phyloP scores from a whole-genome alignment of 2,113 vertebrate species.

The Trachemys scripta region DNA sequence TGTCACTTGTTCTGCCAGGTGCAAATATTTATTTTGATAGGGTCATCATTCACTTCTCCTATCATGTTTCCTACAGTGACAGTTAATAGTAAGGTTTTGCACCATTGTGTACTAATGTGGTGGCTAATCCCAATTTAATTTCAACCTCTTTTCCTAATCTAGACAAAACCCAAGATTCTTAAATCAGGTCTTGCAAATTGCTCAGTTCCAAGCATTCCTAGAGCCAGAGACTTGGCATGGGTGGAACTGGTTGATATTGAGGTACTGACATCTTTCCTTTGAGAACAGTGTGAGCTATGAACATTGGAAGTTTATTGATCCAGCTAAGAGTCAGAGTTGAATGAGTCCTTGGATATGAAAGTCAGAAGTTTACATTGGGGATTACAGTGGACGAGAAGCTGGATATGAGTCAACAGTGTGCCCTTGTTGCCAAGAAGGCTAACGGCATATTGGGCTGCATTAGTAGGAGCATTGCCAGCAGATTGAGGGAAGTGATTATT shows the following conservation, averaged over 20 bases:
- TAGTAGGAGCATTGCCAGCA: no score
- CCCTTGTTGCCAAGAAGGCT: no score
- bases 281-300: neutral
- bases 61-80: neutral
- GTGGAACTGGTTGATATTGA: neutral
- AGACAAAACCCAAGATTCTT: neutral
- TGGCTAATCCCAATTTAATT: neutral
- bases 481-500: no score
- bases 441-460: no score
- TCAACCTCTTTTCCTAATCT: neutral
- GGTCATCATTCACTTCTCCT: neutral
- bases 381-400: no score
- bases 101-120: neutral
- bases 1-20: neutral
- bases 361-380: neutral
- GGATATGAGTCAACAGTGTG: no score
- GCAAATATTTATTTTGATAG: neutral
- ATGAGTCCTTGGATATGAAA: neutral
- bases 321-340: neutral
- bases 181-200: neutral
- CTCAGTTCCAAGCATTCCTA: neutral
- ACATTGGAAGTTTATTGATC: neutral
- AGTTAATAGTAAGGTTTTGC: neutral
- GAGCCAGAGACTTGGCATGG: neutral
- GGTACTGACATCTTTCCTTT: neutral